phyloP scores from a whole-genome alignment of 2,797 vertebrate species.

The Tokudaia tokunoshimensis region DNA sequence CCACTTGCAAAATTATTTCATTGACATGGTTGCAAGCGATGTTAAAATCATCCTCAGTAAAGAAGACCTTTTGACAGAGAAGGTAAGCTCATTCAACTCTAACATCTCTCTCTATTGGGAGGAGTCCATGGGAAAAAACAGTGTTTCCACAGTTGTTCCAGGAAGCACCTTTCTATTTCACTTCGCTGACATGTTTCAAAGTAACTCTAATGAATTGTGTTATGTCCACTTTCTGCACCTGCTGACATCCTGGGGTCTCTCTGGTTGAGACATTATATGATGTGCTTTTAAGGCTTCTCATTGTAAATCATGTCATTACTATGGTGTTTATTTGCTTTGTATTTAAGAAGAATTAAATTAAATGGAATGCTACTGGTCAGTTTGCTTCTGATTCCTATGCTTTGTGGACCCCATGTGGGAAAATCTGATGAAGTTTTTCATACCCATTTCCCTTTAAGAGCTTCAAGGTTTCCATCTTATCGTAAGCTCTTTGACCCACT shows the following conservation, averaged over 20 bases:
- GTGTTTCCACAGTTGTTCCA: background rate
- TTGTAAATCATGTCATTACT: background rate
- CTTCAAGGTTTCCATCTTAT: background rate
- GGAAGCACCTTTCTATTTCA: background rate
- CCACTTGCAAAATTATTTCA: slow-evolving; percentile 43
- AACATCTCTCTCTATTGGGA: background rate
- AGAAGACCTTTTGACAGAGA: background rate
- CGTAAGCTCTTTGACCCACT: background rate
- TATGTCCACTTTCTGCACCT: background rate
- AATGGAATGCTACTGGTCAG: background rate
- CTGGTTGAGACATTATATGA: background rate
- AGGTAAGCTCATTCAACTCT: background rate
- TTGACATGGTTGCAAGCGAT: slow-evolving; percentile 52
- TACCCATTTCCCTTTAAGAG: background rate
- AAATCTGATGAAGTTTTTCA: background rate
- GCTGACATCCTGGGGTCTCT: background rate
- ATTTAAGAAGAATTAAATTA: background rate
- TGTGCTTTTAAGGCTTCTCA: too few relatives aligned
- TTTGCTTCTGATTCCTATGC: background rate
- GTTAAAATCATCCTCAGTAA: slow-evolving; percentile 29
- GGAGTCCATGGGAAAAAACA: background rate
- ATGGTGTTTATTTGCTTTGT: background rate
- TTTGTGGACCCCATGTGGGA: background rate
- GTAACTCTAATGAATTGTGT: background rate
- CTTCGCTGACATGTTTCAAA: background rate